Evolutionary conservation across 2,797 vertebrate species (phyloP).

Genomic region (Gymnoscopelus microlampas): DNA sequence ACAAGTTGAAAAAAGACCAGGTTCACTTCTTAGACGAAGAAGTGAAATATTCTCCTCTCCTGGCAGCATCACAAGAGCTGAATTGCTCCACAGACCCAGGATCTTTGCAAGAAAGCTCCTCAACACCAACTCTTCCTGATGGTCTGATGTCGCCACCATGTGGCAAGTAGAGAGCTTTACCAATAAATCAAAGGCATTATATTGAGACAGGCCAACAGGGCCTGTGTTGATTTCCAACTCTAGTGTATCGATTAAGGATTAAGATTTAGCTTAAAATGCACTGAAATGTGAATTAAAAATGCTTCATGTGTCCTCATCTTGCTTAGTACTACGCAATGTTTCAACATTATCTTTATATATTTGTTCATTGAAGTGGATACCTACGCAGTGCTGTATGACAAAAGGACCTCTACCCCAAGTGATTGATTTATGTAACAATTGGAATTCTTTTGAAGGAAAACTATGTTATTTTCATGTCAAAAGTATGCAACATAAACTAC

Average conservation of each 20-base stretch:
- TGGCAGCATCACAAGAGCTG: not conserved
- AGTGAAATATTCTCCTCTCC: conserved; percentile 13
- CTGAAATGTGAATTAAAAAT: not conserved
- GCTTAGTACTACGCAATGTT: not conserved
- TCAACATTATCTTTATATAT: too few species aligned
- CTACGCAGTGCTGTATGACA: too few species aligned
- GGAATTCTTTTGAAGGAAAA: too few species aligned
- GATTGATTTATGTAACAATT: too few species aligned
- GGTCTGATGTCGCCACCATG: conserved; percentile 58
- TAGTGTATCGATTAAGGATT: not conserved
- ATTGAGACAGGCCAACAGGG: too few species aligned
- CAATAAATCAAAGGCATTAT: too few species aligned
- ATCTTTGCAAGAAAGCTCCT: not conserved
- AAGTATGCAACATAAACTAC: too few species aligned
- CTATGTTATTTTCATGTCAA: too few species aligned
- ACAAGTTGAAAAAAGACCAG: conserved; percentile 11
- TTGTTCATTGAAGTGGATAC: too few species aligned
- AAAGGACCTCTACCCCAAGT: too few species aligned
- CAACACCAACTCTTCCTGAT: not conserved
- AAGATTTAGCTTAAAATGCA: not conserved
- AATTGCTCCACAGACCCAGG: conserved; percentile 6
- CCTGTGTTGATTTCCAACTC: too few species aligned
- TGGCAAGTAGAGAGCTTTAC: conserved; percentile 35
- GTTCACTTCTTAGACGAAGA: conserved; percentile 4
- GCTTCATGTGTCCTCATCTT: not conserved